Conservation (phyloP, 1,140 invertebrate species). For the Zelostemma sp. region DNA sequence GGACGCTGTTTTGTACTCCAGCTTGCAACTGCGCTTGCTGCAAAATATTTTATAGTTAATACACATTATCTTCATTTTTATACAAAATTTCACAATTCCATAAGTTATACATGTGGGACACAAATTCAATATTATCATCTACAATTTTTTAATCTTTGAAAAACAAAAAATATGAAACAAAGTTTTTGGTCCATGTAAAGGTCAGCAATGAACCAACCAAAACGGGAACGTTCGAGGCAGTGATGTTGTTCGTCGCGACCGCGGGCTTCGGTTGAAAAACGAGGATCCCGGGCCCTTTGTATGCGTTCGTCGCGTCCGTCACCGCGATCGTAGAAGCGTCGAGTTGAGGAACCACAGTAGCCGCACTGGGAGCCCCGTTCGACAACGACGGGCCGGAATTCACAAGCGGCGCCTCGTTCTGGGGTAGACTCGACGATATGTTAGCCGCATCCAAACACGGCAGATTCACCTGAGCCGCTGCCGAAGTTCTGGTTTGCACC, state of each 20-base stretch:
- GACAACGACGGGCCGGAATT: slow-evolving; percentile 58
- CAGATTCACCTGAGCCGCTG: slow-evolving; percentile 53
- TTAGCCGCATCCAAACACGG: slow-evolving; percentile 55
- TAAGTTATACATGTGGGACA: too few relatives aligned
- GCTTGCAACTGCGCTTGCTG: slow-evolving; percentile 75
- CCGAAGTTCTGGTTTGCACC: slow-evolving; percentile 53
- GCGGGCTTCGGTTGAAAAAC: slow-evolving; percentile 70
- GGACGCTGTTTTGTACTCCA: slow-evolving; percentile 60
- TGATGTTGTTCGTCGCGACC: slow-evolving; percentile 57
- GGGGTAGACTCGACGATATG: slow-evolving; percentile 53
- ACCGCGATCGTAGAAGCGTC: slow-evolving; percentile 57
- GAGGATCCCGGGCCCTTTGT: slow-evolving; percentile 71
- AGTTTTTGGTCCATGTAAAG: too few relatives aligned
- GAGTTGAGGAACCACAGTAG: slow-evolving; percentile 60
- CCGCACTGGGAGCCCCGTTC: slow-evolving; percentile 49
- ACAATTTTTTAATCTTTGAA: too few relatives aligned
- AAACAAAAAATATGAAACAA: too few relatives aligned
- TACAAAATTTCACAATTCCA: too few relatives aligned
- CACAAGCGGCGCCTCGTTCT: slow-evolving; percentile 50
- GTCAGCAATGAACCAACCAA: slow-evolving; percentile 67
- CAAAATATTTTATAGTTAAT: slow-evolving; percentile 39
- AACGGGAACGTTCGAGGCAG: slow-evolving; percentile 71
- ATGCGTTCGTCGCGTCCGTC: slow-evolving; percentile 58
- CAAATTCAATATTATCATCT: too few relatives aligned
- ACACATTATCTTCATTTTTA: too few relatives aligned